Conservation (phyloP, 2,888 invertebrate species). For the Pocota personata region DNA sequence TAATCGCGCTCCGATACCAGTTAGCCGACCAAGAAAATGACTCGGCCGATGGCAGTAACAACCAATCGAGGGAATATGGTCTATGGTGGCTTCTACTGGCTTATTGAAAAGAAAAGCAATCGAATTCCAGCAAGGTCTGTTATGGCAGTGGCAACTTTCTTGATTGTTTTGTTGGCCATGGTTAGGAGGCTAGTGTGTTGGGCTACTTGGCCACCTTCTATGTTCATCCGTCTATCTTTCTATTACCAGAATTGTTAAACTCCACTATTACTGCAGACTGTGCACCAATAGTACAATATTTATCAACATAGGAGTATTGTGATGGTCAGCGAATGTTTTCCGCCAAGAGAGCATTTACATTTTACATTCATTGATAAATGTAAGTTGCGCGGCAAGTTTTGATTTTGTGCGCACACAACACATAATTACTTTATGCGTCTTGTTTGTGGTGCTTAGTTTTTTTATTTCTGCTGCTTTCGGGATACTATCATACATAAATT, state of each 20-base stretch:
- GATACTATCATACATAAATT: slow-evolving; percentile 60
- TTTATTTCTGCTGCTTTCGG: slow-evolving; percentile 44
- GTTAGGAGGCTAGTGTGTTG: slow-evolving; percentile 71
- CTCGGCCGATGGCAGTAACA: slow-evolving; percentile 25
- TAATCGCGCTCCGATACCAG: slow-evolving; percentile 70
- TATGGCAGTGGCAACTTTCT: slow-evolving; percentile 73
- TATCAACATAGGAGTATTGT: slow-evolving; percentile 34
- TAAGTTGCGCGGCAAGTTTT: slow-evolving; percentile 54
- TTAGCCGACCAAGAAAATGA: slow-evolving; percentile 54
- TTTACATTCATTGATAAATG: slow-evolving; percentile 71
- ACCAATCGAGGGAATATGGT: slow-evolving; percentile 66
- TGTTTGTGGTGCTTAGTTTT: slow-evolving; percentile 2
- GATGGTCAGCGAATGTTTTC: slow-evolving; percentile 27
- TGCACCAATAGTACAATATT: slow-evolving; percentile 38
- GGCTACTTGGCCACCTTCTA: slow-evolving; percentile 68
- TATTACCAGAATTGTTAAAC: slow-evolving; percentile 57
- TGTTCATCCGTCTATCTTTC: slow-evolving; percentile 69
- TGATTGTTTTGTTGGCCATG: slow-evolving; percentile 73
- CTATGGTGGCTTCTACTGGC: slow-evolving; percentile 68
- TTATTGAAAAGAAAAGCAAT: slow-evolving; percentile 74
- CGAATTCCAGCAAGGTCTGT: slow-evolving; percentile 71
- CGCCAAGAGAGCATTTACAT: slow-evolving; percentile 58
- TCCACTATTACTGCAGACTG: slow-evolving; percentile 53
- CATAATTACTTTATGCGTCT: slow-evolving; percentile 37
- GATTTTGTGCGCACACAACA: slow-evolving; percentile 24